phyloP scores from a whole-genome alignment of 2,113 vertebrate species.

The Boleophthalmus pectinirostris region DNA sequence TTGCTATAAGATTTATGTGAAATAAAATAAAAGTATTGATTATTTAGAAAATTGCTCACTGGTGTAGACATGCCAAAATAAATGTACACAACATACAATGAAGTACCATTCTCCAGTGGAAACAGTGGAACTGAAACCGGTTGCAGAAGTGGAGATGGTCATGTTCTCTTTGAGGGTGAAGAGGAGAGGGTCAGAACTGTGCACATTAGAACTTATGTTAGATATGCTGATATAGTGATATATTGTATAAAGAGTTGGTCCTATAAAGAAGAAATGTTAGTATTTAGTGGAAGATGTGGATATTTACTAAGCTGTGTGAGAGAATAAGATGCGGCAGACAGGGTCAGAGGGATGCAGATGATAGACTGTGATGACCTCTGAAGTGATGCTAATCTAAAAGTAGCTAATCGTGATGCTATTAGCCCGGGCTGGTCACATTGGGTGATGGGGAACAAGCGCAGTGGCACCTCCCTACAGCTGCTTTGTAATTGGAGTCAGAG shows the following conservation, averaged over 20 bases:
- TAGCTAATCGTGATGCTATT: slow-evolving; percentile 34
- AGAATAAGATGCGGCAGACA: not conserved
- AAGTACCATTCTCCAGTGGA: not conserved
- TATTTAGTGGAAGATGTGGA: not conserved
- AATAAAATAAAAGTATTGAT: not conserved
- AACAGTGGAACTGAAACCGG: not conserved
- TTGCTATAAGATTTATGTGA: not conserved
- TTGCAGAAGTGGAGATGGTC: not conserved
- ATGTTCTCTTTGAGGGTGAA: not conserved
- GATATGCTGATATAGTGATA: too few relatives aligned
- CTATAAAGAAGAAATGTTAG: not conserved
- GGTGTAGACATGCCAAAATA: not conserved
- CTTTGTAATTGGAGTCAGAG: slow-evolving; percentile 53
- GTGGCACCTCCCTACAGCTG: slow-evolving; percentile 34
- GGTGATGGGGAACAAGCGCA: slow-evolving; percentile 17
- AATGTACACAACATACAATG: not conserved
- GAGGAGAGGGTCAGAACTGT: not conserved
- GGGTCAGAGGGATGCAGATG: not conserved
- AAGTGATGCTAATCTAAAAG: slow-evolving; percentile 9
- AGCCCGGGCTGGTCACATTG: slow-evolving; percentile 28
- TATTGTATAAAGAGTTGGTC: not conserved
- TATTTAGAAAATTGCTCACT: not conserved
- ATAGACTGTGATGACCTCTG: not conserved
- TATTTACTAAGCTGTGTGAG: not conserved
- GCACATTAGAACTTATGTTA: not conserved